Conservation (phyloP, 2,888 invertebrate species). For the Heliconius cydno region DNA sequence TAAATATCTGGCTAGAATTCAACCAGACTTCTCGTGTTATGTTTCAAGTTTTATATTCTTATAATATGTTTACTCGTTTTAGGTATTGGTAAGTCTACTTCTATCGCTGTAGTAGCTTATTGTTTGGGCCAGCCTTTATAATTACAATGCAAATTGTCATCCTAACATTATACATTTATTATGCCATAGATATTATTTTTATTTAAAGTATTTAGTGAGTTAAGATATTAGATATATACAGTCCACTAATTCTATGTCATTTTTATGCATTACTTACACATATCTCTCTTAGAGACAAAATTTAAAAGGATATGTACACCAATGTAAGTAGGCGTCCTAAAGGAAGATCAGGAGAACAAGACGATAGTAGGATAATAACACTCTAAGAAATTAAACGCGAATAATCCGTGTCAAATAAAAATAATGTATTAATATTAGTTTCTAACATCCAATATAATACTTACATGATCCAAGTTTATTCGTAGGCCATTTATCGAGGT, state of each 20-base stretch:
- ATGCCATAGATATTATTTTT: neutral
- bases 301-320: neutral
- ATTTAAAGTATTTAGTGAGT: neutral
- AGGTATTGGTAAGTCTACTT: neutral
- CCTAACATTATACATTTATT: neutral
- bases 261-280: too few species aligned
- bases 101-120: neutral
- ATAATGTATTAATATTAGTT: neutral
- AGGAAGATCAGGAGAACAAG: neutral
- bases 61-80: neutral
- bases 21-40: neutral
- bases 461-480: conserved; percentile 9
- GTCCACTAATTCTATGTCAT: too few species aligned
- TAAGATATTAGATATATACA: neutral
- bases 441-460: neutral
- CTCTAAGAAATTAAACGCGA: neutral
- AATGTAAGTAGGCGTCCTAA: neutral
- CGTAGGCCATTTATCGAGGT: conserved; percentile 82
- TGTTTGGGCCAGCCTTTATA: neutral
- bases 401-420: neutral
- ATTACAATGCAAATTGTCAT: neutral
- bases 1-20: neutral
- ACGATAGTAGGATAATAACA: neutral
- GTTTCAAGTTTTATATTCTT: neutral
- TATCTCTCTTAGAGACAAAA: too few species aligned